These are phyloP conservation scores for Gambelia wislizenii DNA, from an alignment of 2,797 vertebrate genomes.

Conservation along the genomic window DNA sequence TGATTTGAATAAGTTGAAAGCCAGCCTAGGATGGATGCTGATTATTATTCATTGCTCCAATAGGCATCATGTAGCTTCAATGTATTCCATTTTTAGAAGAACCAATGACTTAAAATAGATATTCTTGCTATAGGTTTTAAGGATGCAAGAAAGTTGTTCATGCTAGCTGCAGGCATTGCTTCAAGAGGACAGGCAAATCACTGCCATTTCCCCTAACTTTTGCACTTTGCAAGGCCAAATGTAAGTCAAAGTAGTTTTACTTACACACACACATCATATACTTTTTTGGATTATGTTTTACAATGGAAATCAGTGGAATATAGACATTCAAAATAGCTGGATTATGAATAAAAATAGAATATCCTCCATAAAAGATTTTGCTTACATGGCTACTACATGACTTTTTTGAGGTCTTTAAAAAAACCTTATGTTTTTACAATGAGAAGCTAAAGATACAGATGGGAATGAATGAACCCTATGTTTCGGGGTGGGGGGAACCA, in stretches of 20 bases:
- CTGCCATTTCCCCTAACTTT: neutral
- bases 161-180: conserved; percentile 7
- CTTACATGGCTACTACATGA: neutral
- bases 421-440: neutral
- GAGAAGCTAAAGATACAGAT: neutral
- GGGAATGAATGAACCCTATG: neutral
- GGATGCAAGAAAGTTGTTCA: conserved; percentile 31
- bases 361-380: neutral
- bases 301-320: neutral
- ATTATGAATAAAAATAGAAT: neutral
- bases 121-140: conserved; percentile 46
- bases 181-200: neutral
- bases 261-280: neutral
- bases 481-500: too few species aligned
- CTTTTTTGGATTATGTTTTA: neutral
- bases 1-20: conserved; percentile 71
- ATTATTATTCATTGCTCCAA: conserved; percentile 65
- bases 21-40: conserved; percentile 29
- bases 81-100: conserved; percentile 56
- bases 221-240: neutral
- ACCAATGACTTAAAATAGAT: conserved; percentile 39
- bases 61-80: conserved; percentile 37
- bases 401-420: neutral
- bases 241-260: conserved; percentile 9
- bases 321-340: neutral